Conservation (phyloP, 2,797 vertebrate genomes). For the Myotis myotis region DNA sequence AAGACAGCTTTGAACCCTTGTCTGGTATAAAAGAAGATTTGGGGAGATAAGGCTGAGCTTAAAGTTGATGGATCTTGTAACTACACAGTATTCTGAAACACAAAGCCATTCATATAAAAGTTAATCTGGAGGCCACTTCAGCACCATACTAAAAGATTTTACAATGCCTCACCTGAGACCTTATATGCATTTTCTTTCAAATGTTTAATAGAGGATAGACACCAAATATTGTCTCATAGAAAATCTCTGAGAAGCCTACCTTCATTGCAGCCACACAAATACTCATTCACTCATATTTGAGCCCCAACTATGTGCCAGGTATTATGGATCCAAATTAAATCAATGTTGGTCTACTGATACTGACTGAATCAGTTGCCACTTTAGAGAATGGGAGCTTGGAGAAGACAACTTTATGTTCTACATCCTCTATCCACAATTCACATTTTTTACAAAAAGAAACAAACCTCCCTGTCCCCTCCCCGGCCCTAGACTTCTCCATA, state of each 20-base stretch:
- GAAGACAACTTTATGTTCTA: background rate
- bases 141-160: background rate
- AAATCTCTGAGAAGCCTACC: background rate
- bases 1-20: background rate
- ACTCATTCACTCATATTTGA: constrained; percentile 15
- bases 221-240: background rate
- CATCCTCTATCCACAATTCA: background rate
- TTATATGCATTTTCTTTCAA: background rate
- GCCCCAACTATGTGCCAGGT: background rate
- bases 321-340: background rate
- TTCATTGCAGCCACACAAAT: background rate
- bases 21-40: background rate
- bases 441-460: background rate
- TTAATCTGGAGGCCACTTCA: background rate
- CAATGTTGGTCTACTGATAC: background rate
- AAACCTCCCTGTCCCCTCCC: background rate
- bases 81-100: constrained; percentile 28
- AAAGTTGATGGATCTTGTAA: background rate
- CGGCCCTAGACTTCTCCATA: background rate
- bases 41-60: background rate
- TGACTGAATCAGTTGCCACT: background rate
- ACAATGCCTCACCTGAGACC: background rate
- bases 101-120: background rate
- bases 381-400: background rate
- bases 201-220: background rate